Conservation (phyloP, 2,888 invertebrate species). For the Mechanitis mazaeus region DNA sequence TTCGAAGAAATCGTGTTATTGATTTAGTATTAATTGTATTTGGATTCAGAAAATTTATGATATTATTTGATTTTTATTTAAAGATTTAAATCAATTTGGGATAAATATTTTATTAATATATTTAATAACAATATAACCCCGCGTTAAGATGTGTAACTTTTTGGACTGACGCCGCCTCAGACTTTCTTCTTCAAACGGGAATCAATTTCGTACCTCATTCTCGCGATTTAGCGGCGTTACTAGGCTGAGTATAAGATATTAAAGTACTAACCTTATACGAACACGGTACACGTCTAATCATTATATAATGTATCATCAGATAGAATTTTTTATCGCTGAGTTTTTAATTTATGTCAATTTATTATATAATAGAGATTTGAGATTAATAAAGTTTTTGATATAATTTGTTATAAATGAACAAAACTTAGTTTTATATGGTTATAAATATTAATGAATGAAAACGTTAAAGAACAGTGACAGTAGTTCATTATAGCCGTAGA, state of each 20-base stretch:
- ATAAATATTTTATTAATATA: no score
- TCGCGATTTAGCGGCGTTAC: neutral
- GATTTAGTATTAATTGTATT: constrained; percentile 5
- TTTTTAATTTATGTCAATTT: neutral
- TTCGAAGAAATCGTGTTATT: neutral
- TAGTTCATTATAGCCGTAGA: neutral
- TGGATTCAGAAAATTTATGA: neutral
- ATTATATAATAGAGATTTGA: neutral
- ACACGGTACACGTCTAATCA: constrained; percentile 2
- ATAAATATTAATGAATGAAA: neutral
- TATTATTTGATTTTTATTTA: no score
- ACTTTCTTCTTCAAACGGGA: constrained; percentile 9
- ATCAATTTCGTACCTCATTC: constrained; percentile 9
- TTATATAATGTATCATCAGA: neutral
- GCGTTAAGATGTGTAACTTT: no score
- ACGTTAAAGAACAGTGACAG: neutral
- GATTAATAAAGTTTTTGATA: neutral
- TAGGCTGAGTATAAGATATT: constrained; percentile 8
- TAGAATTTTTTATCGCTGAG: neutral
- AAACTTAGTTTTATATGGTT: neutral
- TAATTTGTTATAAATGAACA: neutral
- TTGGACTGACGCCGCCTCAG: neutral
- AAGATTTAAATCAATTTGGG: no score
- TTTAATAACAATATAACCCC: no score
- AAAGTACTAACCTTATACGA: constrained; percentile 8